These are phyloP conservation scores for Tapirus terrestris DNA, from an alignment of 2,113 vertebrate species.

Conservation along the genomic window DNA sequence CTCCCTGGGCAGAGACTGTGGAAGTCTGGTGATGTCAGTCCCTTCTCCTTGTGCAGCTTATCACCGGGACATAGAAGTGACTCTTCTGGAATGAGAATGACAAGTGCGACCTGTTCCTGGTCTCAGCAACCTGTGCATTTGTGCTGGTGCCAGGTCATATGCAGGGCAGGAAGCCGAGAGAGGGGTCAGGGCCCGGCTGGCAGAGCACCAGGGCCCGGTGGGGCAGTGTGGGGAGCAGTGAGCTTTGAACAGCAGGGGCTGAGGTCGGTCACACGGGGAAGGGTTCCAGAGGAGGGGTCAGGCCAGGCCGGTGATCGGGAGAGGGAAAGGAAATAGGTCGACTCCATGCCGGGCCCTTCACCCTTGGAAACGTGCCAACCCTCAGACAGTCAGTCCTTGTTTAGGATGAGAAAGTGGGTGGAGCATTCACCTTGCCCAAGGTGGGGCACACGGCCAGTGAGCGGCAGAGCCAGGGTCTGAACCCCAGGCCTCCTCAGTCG, in stretches of 20 bases:
- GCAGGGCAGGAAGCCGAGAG: not conserved
- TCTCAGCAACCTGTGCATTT: not conserved
- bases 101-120: not conserved
- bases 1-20: not conserved
- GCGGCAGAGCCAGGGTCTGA: not conserved
- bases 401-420: not conserved
- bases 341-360: not conserved
- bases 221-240: not conserved
- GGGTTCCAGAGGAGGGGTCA: not conserved
- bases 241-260: not conserved
- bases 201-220: not conserved
- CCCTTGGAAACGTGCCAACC: not conserved
- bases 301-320: not conserved
- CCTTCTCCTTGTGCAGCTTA: not conserved
- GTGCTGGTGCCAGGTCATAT: not conserved
- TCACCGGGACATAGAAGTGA: not conserved
- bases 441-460: rapidly evolving
- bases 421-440: not conserved
- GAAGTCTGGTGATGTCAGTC: not conserved
- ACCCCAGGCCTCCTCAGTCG: not conserved
- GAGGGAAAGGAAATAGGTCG: not conserved
- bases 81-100: not conserved
- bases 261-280: not conserved
- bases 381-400: not conserved
- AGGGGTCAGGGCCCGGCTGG: not conserved